These are phyloP conservation scores for Linepithema humile DNA, from an alignment of 1,140 invertebrate species.

Conservation along the genomic window DNA sequence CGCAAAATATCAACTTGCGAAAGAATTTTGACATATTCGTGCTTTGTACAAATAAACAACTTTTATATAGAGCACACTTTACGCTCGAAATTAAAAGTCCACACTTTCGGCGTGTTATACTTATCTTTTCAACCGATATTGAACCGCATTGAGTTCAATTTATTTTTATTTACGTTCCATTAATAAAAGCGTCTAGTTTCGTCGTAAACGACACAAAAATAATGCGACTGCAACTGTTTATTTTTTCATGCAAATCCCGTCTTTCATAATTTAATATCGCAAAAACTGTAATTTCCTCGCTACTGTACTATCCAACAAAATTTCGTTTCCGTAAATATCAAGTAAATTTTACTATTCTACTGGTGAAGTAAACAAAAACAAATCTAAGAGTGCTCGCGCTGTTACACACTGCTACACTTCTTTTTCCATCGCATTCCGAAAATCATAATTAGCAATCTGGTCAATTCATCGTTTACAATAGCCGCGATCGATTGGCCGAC, in stretches of 20 bases:
- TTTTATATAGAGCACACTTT: neutral
- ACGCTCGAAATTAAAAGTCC: neutral
- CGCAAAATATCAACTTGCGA: constrained; percentile 73
- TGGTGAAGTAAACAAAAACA: neutral
- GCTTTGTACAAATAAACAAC: neutral
- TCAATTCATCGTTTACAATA: constrained; percentile 21
- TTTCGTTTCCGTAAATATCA: neutral
- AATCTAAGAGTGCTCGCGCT: neutral
- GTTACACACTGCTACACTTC: neutral
- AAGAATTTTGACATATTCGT: constrained; percentile 66
- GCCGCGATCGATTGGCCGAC: constrained; percentile 17
- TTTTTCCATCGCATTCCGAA: constrained; percentile 9
- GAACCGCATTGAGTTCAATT: constrained; percentile 14
- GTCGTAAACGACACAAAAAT: neutral
- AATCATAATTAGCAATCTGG: constrained; percentile 22
- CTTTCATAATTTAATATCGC: neutral
- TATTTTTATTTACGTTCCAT: constrained; percentile 33
- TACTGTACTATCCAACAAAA: neutral
- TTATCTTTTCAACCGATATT: constrained; percentile 7
- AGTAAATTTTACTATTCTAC: neutral
- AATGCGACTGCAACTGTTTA: too few relatives aligned
- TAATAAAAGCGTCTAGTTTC: neutral
- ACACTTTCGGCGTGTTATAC: neutral
- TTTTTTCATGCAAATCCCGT: neutral
- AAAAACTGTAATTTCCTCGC: neutral